Percentiles rank a stretch among this genome's conserved stretches.
Conservation (phyloP, 1,140 invertebrate genomes). For the Periplaneta americana region DNA sequence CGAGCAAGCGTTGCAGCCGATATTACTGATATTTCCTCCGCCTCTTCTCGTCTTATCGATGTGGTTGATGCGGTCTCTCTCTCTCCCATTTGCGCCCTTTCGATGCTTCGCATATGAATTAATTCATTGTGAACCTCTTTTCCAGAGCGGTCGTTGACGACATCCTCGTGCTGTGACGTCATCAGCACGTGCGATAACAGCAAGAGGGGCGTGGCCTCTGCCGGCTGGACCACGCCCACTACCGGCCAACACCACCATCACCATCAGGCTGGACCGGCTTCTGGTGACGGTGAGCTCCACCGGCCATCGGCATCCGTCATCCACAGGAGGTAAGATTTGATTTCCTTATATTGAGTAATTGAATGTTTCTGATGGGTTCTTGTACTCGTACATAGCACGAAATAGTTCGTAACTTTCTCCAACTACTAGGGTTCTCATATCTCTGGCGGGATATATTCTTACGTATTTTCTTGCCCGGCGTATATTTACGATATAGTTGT, state of each 20-base stretch:
- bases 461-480: too few relatives aligned
- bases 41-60: too few relatives aligned
- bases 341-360: too few relatives aligned
- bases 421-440: too few relatives aligned
- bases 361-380: too few relatives aligned
- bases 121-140: background rate
- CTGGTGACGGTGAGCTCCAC: background rate
- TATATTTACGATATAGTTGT: too few relatives aligned
- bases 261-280: background rate
- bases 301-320: background rate
- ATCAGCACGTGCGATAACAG: background rate
- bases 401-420: too few relatives aligned
- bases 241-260: background rate
- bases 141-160: constrained; percentile 2
- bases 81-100: background rate
- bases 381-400: too few relatives aligned
- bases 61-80: too few relatives aligned
- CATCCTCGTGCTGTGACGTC: background rate
- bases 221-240: constrained; percentile 3
- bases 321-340: background rate
- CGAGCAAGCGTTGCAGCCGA: too few relatives aligned
- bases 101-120: background rate
- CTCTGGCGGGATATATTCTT: too few relatives aligned
- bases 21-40: too few relatives aligned
- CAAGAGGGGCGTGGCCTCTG: constrained; percentile 2